Percentiles rank a stretch among this genome's conserved stretches.
Conservation (phyloP, 2,113 vertebrate genomes). For the Bos taurus region DNA sequence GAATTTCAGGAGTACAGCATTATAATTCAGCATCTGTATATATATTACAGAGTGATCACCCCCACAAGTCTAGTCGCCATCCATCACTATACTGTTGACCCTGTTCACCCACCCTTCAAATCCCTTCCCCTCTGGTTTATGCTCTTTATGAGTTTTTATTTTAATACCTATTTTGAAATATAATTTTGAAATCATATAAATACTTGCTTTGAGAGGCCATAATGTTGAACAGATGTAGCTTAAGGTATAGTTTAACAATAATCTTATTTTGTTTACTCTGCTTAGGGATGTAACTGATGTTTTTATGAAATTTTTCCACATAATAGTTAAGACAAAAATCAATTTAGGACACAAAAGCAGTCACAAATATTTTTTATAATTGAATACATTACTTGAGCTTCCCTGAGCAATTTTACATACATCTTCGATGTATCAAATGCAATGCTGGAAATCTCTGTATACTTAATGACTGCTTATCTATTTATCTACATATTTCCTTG, state of each 20-base stretch:
- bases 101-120: neutral
- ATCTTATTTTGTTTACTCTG: neutral
- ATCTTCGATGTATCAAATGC: neutral
- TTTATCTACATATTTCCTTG: neutral
- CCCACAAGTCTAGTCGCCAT: neutral
- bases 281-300: neutral
- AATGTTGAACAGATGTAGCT: neutral
- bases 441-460: neutral
- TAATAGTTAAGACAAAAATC: neutral
- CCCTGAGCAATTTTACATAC: neutral
- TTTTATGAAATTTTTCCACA: neutral
- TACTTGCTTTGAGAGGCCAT: neutral
- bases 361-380: neutral
- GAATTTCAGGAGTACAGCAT: neutral
- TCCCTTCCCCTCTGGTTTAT: neutral
- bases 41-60: neutral
- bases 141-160: neutral
- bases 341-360: neutral
- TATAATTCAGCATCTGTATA: neutral
- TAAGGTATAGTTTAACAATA: neutral
- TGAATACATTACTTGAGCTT: neutral
- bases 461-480: neutral
- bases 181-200: neutral
- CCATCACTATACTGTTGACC: fast-evolving
- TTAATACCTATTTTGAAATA: neutral